Base-by-base conservation (phyloP, 2,797 vertebrate genomes). In the Crax fasciolata region DNA sequence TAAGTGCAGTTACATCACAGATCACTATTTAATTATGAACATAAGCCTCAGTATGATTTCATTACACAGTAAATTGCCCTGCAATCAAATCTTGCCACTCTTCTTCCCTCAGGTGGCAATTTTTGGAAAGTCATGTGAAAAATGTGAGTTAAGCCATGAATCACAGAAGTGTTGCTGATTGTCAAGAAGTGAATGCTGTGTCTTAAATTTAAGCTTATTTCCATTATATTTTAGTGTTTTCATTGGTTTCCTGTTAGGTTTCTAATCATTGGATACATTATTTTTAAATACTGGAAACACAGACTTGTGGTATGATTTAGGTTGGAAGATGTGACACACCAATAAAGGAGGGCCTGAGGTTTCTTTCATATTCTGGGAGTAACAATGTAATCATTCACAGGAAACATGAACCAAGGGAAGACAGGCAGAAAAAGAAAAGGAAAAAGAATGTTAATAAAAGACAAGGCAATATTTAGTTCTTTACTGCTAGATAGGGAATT, bases 21-120 rank as follows among this genome's bases (percentile, higher is more conserved):
- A 74, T 87, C 49, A 57, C 75, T 46, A 68, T 57, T 96, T 96
- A 79, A 82, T 95, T 95, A 82, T 76, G 62, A 96, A 89, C 61
- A 75, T 25, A 84, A 92, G 86, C 93, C 16, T 49, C 59, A 85
- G 48, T 70, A 72, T 35, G 73, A 32, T 84, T 90, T 81, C 75
- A 32, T 78, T 95, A 49, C 51, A 58, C 66, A 70, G 93, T 16
- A 90, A 81, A 76, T 87, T 58, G 39, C 67, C 52, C 79, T 91
- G 55, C 41, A 82, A 17, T 88, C 73, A 59, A 38, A 49, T 79
- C 74, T 59, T 79, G 57, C 12, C 32, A 10, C 49, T 78, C 15
- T 68, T 78, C 30, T 46, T 74, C 25, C 30, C 25, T 68, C 46
- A 16, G 32, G 39, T 21, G 49, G 43, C 51, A 73, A 43, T 49